Evolutionary conservation across 2,797 vertebrate genomes (phyloP), one percentile per base, ranked within the genome.

Genomic region (Vespertilio murinus): DNA sequence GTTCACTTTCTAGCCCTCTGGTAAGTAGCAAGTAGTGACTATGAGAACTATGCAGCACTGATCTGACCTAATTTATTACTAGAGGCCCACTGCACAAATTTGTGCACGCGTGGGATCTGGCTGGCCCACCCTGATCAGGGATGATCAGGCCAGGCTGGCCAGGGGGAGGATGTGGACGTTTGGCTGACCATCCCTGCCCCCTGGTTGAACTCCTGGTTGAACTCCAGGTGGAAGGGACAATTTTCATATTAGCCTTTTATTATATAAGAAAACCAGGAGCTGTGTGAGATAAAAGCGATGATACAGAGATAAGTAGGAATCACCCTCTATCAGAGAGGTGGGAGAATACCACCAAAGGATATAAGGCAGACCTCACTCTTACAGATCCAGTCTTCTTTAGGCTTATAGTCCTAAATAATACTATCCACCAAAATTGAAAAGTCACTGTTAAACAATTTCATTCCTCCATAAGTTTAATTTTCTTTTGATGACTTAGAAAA

Each of bases 311-410:
- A 3, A 52, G 17, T 18, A 25, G 14, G 2, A 49, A 38, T 16
- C 5, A 14, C 4, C 47, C 10, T 13, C 6, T 1, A 0, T 6
- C 20, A n/a, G n/a, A 47, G 5, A 47, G 4, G 2, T 17, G 30
- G 17, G 59, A 59, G 22, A 42, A 45, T 28, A 20, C 23, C 47
- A 35, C 11, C 40, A 12, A 16, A 42, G 6, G 14, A 25, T 33
- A 18, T 11, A 38, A 11, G 40, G 47, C 33, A 79, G 65, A 4
- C 13, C 1, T 35, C 20, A 23, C 2, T 61, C 30, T 79, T 45
- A 56, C 9, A 80, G 56, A 84, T 28, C 1, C 35, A 45, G 13
- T 20, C 28, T 59, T 77, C 22, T 65, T 59, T 49, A 35, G 70
- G n/a, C 84, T 49, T 25, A 64, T 75, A 42, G 3, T 22, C 73